A percentile compares a stretch with the other conserved stretches of the same genome.
phyloP scores from a whole-genome alignment of 2,888 invertebrate species.

The Electrophaes corylata region DNA sequence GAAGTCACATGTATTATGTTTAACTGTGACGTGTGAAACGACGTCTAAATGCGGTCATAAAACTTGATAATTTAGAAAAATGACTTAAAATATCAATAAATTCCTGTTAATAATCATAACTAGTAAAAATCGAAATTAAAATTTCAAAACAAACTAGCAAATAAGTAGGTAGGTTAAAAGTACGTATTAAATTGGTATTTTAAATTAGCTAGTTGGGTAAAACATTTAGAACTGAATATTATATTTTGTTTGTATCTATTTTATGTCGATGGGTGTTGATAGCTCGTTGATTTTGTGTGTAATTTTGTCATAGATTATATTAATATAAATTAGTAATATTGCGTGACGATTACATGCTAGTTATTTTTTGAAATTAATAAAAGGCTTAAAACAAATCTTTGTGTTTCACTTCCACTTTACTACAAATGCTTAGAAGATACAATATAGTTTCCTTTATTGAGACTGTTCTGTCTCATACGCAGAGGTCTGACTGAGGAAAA shows the following conservation, averaged over 20 bases:
- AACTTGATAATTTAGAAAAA: conserved; percentile 3
- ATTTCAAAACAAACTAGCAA: conserved; percentile 63
- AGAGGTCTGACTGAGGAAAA: too few species aligned
- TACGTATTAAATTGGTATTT: conserved; percentile 66
- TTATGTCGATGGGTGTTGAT: conserved; percentile 50
- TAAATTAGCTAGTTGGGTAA: conserved; percentile 67
- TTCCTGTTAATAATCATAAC: conserved; percentile 49
- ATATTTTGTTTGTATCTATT: conserved; percentile 56
- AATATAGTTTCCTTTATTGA: too few species aligned
- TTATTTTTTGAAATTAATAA: conserved; percentile 82
- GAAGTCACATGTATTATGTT: too few species aligned
- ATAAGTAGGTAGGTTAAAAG: conserved; percentile 68
- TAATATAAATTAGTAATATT: conserved; percentile 72
- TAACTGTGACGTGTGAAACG: background rate
- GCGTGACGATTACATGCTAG: conserved; percentile 80
- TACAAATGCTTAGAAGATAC: too few species aligned
- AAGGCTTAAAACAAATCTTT: conserved; percentile 62
- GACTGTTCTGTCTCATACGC: too few species aligned
- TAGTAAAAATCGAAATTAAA: conserved; percentile 53
- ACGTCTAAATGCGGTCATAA: conserved; percentile 2
- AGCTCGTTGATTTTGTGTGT: conserved; percentile 64
- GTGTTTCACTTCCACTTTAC: conserved; percentile 3
- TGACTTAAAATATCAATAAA: conserved; percentile 31
- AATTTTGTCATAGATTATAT: conserved; percentile 76
- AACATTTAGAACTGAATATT: conserved; percentile 70